Base-by-base conservation (phyloP, 2,888 invertebrate species). In the Ligdia adustata region DNA sequence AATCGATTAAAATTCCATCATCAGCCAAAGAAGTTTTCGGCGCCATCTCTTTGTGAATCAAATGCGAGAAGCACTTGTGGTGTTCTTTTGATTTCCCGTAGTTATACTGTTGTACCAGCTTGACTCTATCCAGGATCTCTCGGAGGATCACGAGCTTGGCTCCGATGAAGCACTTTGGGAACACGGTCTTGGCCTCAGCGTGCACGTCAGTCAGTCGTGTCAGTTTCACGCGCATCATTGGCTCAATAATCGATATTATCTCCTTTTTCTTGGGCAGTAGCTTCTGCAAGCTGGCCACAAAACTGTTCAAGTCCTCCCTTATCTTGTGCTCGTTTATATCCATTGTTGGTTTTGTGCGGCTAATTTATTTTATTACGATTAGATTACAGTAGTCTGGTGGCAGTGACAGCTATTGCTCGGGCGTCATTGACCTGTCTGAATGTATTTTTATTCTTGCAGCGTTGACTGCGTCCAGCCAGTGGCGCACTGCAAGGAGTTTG, bases 111-210 rank as follows among this genome's bases (percentile, higher is more conserved):
- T 90, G 90, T 11, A 82, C 73, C 9, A 90, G 55, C 51, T 81
- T 87, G 20, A 90, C 82, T 46, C 75, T 85, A 35, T 88, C 79
- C 64, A 85, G 61, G 38, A 89, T 64, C 55, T 85, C 82, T 31
- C 88, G 69, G 35, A 82, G 57, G 13, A 89, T 66, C 4, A 79
- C 62, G 9, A 89, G 67, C 57, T 75, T 84, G 11, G 89, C 79
- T 16, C 90, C 90, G 40, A 81, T 71, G 54, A 90, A 90, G 56
- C 89, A 90, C 58, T 71, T 71, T 5, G 90, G 90, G 45, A 90
- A 90, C 4, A 87, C 83, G 51, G 59, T 78, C 50, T 90, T 90
- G 1, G 90, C 82, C 55, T 89, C 89, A 11, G 71, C 57, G 52
- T 90, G 90, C 13, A 90, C 64, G 62, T 86, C 82, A 60, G 74